Evolutionary conservation across 2,797 vertebrate genomes (phyloP).

Genomic region (Mareca penelope): DNA sequence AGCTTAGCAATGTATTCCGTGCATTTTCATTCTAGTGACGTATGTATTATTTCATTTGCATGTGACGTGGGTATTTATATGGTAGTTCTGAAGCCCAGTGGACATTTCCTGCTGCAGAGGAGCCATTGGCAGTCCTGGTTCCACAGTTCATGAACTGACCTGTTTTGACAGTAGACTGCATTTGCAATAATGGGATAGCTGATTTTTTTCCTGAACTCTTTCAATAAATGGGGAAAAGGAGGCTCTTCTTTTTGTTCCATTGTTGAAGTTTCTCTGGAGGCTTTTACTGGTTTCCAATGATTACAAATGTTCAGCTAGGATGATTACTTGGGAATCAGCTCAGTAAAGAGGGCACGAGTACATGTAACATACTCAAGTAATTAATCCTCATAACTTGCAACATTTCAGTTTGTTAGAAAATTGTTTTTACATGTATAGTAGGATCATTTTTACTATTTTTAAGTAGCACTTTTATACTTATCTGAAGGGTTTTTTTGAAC

Average conservation of each 20-base stretch:
- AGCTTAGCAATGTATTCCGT: background rate
- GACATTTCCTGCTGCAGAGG: slow-evolving; percentile 55
- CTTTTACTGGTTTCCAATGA: background rate
- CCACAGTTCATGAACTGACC: background rate
- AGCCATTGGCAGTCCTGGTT: slow-evolving; percentile 32
- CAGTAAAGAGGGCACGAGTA: background rate
- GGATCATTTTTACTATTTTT: slow-evolving; percentile 30
- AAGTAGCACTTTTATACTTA: slow-evolving; percentile 64
- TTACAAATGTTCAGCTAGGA: background rate
- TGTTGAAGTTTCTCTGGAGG: slow-evolving; percentile 13
- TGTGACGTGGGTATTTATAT: slow-evolving; percentile 3
- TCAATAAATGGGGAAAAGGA: background rate
- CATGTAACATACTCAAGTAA: background rate
- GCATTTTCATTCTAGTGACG: slow-evolving; percentile 1
- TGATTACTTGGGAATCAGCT: slow-evolving; percentile 34
- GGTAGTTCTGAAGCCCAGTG: slow-evolving; percentile 26
- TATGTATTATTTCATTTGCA: background rate
- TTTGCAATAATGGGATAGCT: slow-evolving; percentile 3
- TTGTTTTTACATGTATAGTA: slow-evolving; percentile 22
- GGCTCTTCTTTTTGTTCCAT: background rate
- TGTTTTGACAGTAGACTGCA: slow-evolving; percentile 8
- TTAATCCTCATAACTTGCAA: slow-evolving; percentile 11
- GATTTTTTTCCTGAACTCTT: background rate
- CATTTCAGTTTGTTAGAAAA: slow-evolving; percentile 56
- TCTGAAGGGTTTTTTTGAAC: slow-evolving; percentile 50